Conservation (phyloP, 2,113 vertebrate genomes). For the Pitta sordida region DNA sequence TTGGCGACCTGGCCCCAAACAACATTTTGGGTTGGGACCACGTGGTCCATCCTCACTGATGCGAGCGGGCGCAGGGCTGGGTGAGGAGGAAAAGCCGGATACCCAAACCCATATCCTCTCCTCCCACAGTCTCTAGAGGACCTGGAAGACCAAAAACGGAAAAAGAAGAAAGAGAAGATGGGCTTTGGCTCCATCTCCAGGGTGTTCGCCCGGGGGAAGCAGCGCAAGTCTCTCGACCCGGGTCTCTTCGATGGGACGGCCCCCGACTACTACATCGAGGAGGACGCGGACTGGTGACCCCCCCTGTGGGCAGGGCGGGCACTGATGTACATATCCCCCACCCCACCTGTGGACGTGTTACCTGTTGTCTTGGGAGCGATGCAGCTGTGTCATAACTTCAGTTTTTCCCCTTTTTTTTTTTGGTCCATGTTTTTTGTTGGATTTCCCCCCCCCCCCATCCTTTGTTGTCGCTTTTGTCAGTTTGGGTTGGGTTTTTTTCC, state of each 20-base stretch:
- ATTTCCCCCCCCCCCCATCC: not conserved
- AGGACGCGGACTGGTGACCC: constrained; percentile 98
- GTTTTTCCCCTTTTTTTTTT: constrained; percentile 57
- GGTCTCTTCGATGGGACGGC: constrained; percentile 96
- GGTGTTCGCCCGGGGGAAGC: constrained; percentile 95
- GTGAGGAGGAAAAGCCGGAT: fast-evolving
- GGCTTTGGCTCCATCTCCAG: constrained; percentile 94
- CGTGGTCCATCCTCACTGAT: fast-evolving
- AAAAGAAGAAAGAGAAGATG: constrained; percentile 88
- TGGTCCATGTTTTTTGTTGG: not conserved
- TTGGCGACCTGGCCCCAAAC: too few species aligned
- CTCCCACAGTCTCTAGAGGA: constrained; percentile 91
- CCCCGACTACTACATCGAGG: constrained; percentile 99
- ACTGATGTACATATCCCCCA: constrained; percentile 77
- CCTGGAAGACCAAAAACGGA: constrained; percentile 97
- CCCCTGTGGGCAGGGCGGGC: not conserved
- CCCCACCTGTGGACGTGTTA: constrained; percentile 78
- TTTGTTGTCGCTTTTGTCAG: constrained; percentile 66
- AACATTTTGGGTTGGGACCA: not conserved
- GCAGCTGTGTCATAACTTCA: constrained; percentile 76
- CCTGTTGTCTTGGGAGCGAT: constrained; percentile 77
- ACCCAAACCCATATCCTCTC: not conserved
- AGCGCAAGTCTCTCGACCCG: constrained; percentile 94
- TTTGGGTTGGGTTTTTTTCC: not conserved
- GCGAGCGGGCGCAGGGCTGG: fast-evolving